These are phyloP conservation scores for Tetrao urogallus DNA, from an alignment of 2,113 vertebrate species.

Conservation along the genomic window DNA sequence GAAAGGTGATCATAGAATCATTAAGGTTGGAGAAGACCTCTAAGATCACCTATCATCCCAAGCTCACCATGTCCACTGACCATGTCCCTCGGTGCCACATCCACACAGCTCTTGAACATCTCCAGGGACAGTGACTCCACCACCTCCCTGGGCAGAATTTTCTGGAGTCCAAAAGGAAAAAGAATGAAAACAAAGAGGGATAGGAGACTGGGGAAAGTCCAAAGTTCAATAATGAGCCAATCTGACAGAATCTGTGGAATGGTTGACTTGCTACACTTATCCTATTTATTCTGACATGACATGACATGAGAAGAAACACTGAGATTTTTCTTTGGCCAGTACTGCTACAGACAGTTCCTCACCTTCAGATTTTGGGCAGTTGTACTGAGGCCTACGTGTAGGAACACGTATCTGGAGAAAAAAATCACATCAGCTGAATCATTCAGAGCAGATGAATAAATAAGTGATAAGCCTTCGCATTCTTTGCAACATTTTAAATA, in stretches of 20 bases:
- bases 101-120: too few species aligned
- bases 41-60: too few species aligned
- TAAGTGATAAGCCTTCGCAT: background rate
- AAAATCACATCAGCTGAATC: background rate
- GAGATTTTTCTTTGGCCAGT: background rate
- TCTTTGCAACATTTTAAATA: background rate
- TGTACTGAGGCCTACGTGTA: background rate
- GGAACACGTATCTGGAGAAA: background rate
- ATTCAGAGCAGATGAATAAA: background rate
- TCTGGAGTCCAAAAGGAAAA: background rate
- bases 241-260: background rate
- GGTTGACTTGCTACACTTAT: background rate
- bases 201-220: background rate
- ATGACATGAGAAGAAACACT: background rate
- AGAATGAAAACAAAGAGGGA: background rate
- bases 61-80: too few species aligned
- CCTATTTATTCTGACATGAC: background rate
- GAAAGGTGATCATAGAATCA: background rate
- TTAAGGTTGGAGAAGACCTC: too few species aligned
- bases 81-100: too few species aligned
- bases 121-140: too few species aligned
- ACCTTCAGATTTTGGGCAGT: background rate
- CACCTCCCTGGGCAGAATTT: too few species aligned
- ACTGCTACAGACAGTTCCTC: background rate
- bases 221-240: fast-evolving